These are phyloP conservation scores for Drosophila falleni DNA, from an alignment of 2,888 invertebrate genomes.

Conservation along the genomic window DNA sequence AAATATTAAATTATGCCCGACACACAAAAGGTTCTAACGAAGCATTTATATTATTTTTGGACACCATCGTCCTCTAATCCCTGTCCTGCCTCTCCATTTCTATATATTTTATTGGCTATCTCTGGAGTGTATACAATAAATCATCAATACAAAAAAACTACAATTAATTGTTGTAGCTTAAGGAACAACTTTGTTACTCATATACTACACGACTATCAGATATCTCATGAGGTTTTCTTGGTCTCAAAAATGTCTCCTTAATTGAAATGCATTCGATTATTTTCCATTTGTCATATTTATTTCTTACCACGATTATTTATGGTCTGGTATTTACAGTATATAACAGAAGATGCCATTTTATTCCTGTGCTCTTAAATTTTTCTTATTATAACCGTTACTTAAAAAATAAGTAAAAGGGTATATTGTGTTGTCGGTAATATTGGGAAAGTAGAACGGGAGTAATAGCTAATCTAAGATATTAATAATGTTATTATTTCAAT, in stretches of 20 bases:
- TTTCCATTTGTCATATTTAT: background rate
- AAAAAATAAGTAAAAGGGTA: no score
- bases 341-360: background rate
- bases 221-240: background rate
- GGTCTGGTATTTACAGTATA: background rate
- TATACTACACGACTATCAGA: background rate
- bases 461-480: no score
- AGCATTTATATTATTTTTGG: slow-evolving; percentile 70
- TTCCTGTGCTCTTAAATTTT: background rate
- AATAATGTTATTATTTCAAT: no score
- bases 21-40: slow-evolving; percentile 77
- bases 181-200: background rate
- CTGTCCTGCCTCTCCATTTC: background rate
- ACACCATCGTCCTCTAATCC: background rate
- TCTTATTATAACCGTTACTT: no score
- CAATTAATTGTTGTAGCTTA: slow-evolving; percentile 38
- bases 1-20: slow-evolving; percentile 73
- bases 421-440: no score
- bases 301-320: background rate
- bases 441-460: no score
- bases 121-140: slow-evolving; percentile 42
- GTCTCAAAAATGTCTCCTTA: background rate
- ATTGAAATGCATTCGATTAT: background rate
- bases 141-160: slow-evolving; percentile 50
- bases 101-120: slow-evolving; percentile 30